These are phyloP conservation scores for Megaustenia siamemsis DNA, from an alignment of 2,888 invertebrate genomes.

Conservation along the genomic window DNA sequence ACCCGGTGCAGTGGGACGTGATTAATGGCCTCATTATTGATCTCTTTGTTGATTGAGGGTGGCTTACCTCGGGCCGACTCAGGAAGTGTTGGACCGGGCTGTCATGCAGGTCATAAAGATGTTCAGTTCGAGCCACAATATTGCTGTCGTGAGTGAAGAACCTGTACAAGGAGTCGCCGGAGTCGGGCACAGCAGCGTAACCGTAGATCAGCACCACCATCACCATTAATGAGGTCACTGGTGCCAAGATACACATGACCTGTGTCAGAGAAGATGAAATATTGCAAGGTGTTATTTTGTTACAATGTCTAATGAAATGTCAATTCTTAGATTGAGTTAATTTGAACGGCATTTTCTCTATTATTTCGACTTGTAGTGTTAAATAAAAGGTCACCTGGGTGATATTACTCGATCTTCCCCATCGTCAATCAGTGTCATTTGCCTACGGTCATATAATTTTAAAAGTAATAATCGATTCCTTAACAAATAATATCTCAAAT, in stretches of 20 bases:
- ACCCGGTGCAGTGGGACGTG: too few species aligned
- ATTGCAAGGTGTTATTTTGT: not conserved
- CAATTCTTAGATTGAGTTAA: not conserved
- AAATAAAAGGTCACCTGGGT: not conserved
- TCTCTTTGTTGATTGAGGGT: too few species aligned
- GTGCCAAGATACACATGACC: constrained; percentile 68
- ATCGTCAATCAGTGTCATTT: not conserved
- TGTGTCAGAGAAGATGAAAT: constrained; percentile 49
- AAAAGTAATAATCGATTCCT: not conserved
- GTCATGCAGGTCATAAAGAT: not conserved
- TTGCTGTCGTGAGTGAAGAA: constrained; percentile 55
- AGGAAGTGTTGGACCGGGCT: constrained; percentile 20
- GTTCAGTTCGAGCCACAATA: not conserved
- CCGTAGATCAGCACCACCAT: constrained; percentile 68
- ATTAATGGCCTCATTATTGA: too few species aligned
- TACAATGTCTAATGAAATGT: not conserved
- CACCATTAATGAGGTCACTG: constrained; percentile 63
- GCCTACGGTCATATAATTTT: constrained; percentile 7
- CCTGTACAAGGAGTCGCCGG: constrained; percentile 55
- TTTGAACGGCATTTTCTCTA: not conserved
- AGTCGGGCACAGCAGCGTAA: constrained; percentile 66
- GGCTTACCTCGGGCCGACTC: constrained; percentile 39
- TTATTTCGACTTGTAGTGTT: not conserved
- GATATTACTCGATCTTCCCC: not conserved
- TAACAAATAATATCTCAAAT: not conserved